Conservation (phyloP, 2,113 vertebrate species). For the Mellivora capensis region DNA sequence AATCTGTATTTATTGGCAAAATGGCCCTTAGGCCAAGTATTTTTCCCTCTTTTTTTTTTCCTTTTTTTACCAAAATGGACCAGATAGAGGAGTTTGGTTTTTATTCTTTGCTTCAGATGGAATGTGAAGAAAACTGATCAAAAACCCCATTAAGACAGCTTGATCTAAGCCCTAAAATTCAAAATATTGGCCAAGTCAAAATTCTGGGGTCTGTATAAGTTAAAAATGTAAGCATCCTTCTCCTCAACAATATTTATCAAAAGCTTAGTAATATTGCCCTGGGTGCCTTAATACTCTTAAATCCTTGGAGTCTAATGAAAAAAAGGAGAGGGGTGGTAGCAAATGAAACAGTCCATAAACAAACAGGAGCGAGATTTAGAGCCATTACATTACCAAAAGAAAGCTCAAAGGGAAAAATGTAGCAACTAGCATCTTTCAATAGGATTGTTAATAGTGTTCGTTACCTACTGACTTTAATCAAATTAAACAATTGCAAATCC, state of each 20-base stretch:
- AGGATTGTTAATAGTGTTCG: neutral
- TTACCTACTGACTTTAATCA: neutral
- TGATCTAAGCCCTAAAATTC: neutral
- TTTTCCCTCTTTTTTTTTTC: neutral
- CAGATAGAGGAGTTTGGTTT: constrained; percentile 1
- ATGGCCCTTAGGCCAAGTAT: neutral
- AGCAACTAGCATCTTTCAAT: neutral
- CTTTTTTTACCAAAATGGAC: neutral
- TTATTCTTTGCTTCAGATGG: constrained; percentile 1
- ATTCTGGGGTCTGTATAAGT: neutral
- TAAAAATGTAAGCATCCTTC: neutral
- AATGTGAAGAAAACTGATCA: constrained; percentile 24
- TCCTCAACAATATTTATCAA: neutral
- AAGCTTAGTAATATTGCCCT: neutral
- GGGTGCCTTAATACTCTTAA: neutral
- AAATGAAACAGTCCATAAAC: neutral
- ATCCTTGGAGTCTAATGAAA: neutral
- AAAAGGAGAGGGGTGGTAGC: neutral
- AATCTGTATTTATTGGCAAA: constrained; percentile 39
- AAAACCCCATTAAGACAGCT: neutral
- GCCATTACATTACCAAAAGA: neutral
- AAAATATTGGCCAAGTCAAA: neutral
- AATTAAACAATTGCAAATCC: constrained; percentile 18
- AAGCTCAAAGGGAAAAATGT: neutral
- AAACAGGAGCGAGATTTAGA: neutral